phyloP scores from a whole-genome alignment of 1,140 invertebrate genomes.

The Aphidius gifuensis region DNA sequence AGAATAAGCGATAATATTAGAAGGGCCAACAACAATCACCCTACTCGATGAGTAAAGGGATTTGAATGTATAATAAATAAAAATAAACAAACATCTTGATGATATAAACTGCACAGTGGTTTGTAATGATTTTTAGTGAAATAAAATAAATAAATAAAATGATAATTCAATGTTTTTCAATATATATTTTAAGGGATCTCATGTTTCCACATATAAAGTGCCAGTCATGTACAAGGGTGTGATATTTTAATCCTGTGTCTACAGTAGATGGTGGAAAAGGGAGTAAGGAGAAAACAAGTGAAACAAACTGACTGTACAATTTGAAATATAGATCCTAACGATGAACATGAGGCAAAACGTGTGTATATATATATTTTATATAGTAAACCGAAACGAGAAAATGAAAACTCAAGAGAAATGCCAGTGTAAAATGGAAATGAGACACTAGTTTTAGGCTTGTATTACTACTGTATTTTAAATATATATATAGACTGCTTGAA shows the following conservation, averaged over 20 bases:
- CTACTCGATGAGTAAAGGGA: slow-evolving; percentile 12
- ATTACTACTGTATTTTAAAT: no score
- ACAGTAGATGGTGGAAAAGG: not conserved
- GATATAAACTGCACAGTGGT: not conserved
- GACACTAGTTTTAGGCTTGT: no score
- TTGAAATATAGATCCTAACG: no score
- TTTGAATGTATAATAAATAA: slow-evolving; percentile 24
- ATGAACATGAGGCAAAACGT: no score
- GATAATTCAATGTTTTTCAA: not conserved
- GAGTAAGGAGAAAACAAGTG: no score
- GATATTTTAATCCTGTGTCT: slow-evolving; percentile 24
- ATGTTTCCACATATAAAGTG: slow-evolving; percentile 3
- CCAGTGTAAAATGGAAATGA: no score
- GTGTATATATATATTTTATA: no score
- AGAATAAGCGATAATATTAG: slow-evolving; percentile 27
- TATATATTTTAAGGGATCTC: slow-evolving; percentile 3
- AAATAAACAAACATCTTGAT: slow-evolving; percentile 19
- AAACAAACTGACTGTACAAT: no score
- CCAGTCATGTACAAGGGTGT: slow-evolving; percentile 13
- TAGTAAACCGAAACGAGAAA: no score
- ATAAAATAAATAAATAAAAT: not conserved
- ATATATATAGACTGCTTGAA: no score
- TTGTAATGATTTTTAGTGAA: not conserved
- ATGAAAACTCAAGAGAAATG: no score
- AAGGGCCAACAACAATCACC: slow-evolving; percentile 23